These are phyloP conservation scores for Setipinna tenuifilis DNA, from an alignment of 2,797 vertebrate genomes.

Conservation along the genomic window DNA sequence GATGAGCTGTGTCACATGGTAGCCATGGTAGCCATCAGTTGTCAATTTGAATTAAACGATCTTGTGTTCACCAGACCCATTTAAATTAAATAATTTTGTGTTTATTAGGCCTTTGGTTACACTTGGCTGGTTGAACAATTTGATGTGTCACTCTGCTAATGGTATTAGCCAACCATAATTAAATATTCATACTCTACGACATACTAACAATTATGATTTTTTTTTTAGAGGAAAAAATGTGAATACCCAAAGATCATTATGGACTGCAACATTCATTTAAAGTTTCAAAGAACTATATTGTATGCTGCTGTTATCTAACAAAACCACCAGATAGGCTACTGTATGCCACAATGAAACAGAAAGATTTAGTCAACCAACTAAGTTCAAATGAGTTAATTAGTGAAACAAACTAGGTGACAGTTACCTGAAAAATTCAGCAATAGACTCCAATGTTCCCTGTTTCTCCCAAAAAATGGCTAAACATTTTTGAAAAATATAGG, in stretches of 20 bases:
- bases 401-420: background rate
- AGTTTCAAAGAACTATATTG: background rate
- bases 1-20: background rate
- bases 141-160: background rate
- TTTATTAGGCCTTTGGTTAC: background rate
- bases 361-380: too few relatives aligned
- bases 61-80: background rate
- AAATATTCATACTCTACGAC: background rate
- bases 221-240: background rate
- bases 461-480: background rate
- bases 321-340: too few relatives aligned
- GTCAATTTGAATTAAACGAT: background rate
- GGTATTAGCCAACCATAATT: background rate
- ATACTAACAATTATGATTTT: background rate
- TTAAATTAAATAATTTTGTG: too few relatives aligned
- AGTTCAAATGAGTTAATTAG: too few relatives aligned
- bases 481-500: background rate
- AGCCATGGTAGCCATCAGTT: background rate
- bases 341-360: too few relatives aligned
- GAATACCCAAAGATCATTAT: background rate
- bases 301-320: background rate
- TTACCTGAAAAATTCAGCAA: background rate
- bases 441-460: background rate
- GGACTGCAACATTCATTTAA: background rate
- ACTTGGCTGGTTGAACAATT: conserved; percentile 10